These are phyloP conservation scores for Fratercula arctica DNA, from an alignment of 2,797 vertebrate species.

Conservation along the genomic window DNA sequence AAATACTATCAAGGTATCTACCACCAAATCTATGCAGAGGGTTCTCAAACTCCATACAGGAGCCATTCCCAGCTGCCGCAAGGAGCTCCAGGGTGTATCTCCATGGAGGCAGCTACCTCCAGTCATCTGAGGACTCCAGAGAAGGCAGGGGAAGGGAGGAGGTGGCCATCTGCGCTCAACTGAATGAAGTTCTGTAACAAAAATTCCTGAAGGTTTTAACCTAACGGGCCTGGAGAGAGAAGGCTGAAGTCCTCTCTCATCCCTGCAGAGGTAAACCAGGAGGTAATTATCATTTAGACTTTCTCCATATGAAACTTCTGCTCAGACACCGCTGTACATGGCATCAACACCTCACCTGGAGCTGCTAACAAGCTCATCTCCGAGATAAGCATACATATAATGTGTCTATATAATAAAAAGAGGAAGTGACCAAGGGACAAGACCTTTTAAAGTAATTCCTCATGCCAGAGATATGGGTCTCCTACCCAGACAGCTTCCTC, in stretches of 20 bases:
- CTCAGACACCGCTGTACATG: neutral
- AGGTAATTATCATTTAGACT: neutral
- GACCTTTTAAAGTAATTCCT: neutral
- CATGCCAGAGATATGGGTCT: neutral
- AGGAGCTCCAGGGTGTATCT: neutral
- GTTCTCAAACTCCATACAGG: neutral
- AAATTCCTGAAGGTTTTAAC: neutral
- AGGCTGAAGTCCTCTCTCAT: neutral
- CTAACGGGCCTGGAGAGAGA: neutral
- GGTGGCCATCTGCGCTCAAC: neutral
- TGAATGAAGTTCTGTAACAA: neutral
- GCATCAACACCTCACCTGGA: neutral
- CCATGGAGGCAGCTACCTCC: neutral
- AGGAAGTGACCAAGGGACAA: neutral
- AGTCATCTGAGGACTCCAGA: neutral
- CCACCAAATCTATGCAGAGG: rapidly evolving
- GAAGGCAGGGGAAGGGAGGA: neutral
- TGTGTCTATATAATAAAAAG: neutral
- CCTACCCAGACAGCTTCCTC: neutral
- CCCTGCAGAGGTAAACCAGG: neutral
- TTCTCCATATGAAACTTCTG: neutral
- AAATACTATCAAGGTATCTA: neutral
- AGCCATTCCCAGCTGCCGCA: neutral
- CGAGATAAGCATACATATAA: neutral
- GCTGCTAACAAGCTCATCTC: neutral